Evolutionary conservation across 2,797 vertebrate species (phyloP).

Genomic region (Meriones psammophilus): DNA sequence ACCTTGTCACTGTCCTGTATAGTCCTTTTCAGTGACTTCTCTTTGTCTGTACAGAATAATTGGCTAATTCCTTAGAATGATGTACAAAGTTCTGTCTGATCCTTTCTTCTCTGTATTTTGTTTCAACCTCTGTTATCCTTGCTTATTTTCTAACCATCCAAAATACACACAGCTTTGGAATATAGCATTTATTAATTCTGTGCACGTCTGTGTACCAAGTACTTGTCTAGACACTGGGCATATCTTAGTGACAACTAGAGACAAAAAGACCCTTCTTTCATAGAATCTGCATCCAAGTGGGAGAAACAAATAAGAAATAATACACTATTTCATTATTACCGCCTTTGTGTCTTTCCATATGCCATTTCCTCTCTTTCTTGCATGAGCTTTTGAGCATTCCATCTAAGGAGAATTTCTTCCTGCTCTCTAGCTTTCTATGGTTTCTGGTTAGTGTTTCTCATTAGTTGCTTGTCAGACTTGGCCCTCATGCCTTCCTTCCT

Average conservation of each 20-base stretch:
- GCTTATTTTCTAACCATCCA: not conserved
- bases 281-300: slow-evolving; percentile 12
- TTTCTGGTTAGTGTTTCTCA: slow-evolving; percentile 4
- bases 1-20: not conserved
- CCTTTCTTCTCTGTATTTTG: not conserved
- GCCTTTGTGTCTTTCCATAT: slow-evolving; percentile 9
- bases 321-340: slow-evolving; percentile 43
- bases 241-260: not conserved
- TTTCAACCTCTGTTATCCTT: not conserved
- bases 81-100: not conserved
- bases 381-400: not conserved
- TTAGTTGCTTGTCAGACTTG: not conserved
- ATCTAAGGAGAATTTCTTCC: not conserved
- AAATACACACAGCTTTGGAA: not conserved
- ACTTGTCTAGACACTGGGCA: slow-evolving; percentile 29
- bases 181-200: not conserved
- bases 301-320: slow-evolving; percentile 26
- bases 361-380: slow-evolving; percentile 31
- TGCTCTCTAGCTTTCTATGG: not conserved
- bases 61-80: not conserved
- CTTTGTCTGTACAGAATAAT: not conserved
- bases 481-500: not conserved
- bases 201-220: not conserved
- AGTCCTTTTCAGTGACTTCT: not conserved
- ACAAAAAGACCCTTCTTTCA: slow-evolving; percentile 29